A percentile compares a stretch with the other conserved stretches of the same genome.
phyloP scores from a whole-genome alignment of 64 coral and sea anemone species.

The Montipora sp. region DNA sequence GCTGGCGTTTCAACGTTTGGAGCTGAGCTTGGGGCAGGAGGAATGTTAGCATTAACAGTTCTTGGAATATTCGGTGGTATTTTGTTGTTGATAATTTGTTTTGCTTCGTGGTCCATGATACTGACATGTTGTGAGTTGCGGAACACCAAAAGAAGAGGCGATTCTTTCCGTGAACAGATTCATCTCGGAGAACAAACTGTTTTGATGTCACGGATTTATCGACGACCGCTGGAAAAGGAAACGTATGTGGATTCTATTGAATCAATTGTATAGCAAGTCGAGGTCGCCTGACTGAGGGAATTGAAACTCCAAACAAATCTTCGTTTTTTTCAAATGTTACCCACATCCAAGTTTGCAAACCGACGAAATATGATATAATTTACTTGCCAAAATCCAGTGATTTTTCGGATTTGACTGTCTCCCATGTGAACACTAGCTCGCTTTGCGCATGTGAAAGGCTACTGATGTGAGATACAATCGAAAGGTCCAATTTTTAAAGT shows the following conservation, averaged over 20 bases:
- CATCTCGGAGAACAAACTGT: neutral
- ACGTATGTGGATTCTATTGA: neutral
- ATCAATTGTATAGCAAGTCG: slow-evolving; percentile 6
- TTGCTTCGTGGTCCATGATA: slow-evolving; percentile 34
- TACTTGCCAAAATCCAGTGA: no score
- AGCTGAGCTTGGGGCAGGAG: neutral
- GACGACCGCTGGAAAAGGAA: neutral
- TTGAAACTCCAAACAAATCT: no score
- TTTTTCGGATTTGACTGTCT: no score
- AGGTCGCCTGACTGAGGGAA: neutral
- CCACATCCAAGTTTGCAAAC: no score
- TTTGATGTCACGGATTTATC: neutral
- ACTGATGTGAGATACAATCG: no score
- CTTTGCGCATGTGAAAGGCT: no score
- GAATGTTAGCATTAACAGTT: slow-evolving; percentile 23
- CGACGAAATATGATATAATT: no score
- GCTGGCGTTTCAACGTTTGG: neutral
- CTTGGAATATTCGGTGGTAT: slow-evolving; percentile 38
- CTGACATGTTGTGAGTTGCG: slow-evolving; percentile 36
- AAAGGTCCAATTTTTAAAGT: no score
- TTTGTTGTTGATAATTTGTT: slow-evolving; percentile 27
- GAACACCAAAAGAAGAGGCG: neutral
- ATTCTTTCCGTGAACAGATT: neutral
- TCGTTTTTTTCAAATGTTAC: no score
- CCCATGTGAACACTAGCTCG: no score